Percentiles rank a stretch among this genome's conserved stretches.
Evolutionary conservation across 2,113 vertebrate genomes (phyloP).

Genomic region (Ciconia stormi): DNA sequence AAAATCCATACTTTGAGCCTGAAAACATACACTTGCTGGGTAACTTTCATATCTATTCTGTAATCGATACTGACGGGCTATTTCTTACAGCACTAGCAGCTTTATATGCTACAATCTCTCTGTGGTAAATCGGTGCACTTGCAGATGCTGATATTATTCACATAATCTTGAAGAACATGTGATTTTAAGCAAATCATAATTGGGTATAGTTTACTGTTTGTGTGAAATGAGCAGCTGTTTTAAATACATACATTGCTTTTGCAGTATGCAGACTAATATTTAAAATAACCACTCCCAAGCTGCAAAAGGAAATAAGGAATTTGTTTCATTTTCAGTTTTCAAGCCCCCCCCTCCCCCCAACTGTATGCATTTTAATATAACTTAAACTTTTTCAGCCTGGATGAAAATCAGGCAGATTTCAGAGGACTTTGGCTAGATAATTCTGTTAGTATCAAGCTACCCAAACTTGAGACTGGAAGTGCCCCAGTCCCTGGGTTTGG

Average conservation of each 20-base stretch:
- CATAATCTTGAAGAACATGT: background rate
- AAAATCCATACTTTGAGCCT: background rate
- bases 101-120: background rate
- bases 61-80: background rate
- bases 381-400: background rate
- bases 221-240: background rate
- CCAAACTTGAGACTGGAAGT: background rate
- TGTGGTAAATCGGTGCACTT: background rate
- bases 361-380: background rate
- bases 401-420: background rate
- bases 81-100: background rate
- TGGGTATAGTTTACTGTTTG: background rate
- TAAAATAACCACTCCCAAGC: background rate
- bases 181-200: background rate
- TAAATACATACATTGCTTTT: background rate
- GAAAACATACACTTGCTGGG: background rate
- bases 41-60: background rate
- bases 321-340: background rate
- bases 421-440: background rate
- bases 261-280: background rate
- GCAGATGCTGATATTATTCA: background rate
- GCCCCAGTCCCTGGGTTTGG: background rate
- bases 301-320: background rate
- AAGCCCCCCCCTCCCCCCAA: fast-evolving
- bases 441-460: background rate